Evolutionary conservation across 2,797 vertebrate species (phyloP).

Genomic region (Denticeps clupeoides): DNA sequence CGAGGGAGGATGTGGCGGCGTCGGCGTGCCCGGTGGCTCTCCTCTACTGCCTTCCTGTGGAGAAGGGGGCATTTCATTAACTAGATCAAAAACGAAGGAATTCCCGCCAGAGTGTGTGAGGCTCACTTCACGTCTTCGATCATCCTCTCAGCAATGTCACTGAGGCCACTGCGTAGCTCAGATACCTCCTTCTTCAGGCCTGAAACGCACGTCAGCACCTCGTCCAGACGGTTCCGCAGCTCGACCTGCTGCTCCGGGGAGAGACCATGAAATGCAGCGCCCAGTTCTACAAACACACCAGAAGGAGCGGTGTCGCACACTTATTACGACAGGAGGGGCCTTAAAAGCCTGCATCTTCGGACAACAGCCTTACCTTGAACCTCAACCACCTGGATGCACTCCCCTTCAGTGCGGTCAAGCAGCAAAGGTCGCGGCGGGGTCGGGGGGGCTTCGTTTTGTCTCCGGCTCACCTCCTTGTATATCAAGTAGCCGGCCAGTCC

Average conservation of each 20-base stretch:
- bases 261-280: constrained; percentile 44
- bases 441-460: constrained; percentile 22
- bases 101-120: background rate
- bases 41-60: constrained; percentile 79
- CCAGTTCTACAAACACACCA: constrained; percentile 32
- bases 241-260: constrained; percentile 59
- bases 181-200: constrained; percentile 75
- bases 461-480: constrained; percentile 40
- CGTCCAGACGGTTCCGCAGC: constrained; percentile 75
- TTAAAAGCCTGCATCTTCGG: too few species aligned
- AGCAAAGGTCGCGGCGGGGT: too few species aligned
- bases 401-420: too few species aligned
- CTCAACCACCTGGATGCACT: too few species aligned
- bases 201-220: constrained; percentile 64
- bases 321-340: too few species aligned
- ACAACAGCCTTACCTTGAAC: too few species aligned
- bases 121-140: constrained; percentile 80
- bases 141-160: constrained; percentile 70
- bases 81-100: background rate
- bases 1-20: constrained; percentile 54
- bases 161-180: constrained; percentile 69
- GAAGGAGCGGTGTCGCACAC: too few species aligned
- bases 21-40: constrained; percentile 66
- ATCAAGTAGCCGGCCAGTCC: constrained; percentile 49
- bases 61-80: too few species aligned